A percentile compares a stretch with the other conserved stretches of the same genome.
phyloP scores from a whole-genome alignment of 2,888 invertebrate species.

The Lithophane semibrunnea region DNA sequence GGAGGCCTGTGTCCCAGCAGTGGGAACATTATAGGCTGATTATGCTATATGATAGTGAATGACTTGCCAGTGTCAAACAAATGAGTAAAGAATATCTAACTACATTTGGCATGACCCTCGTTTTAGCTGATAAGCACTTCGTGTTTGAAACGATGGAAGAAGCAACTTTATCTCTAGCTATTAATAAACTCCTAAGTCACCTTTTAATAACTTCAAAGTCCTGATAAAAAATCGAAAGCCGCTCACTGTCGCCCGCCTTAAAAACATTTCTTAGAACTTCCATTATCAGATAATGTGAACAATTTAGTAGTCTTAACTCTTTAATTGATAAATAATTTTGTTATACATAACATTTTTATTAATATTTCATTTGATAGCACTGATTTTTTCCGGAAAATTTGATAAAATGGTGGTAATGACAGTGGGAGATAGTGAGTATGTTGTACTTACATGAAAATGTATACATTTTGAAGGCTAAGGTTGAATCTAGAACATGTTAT shows the following conservation, averaged over 20 bases:
- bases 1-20: too few species aligned
- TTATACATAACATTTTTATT: slow-evolving; percentile 33
- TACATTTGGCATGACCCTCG: too few species aligned
- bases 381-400: slow-evolving; percentile 30
- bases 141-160: not conserved
- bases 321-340: slow-evolving; percentile 28
- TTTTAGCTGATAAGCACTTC: not conserved
- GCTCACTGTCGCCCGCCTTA: slow-evolving; percentile 23
- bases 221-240: slow-evolving; percentile 1
- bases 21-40: too few species aligned
- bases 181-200: slow-evolving; percentile 4
- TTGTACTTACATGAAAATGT: not conserved
- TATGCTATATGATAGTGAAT: too few species aligned
- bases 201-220: not conserved
- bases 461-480: too few species aligned
- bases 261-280: slow-evolving; percentile 43
- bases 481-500: too few species aligned
- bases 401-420: slow-evolving; percentile 7
- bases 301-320: slow-evolving; percentile 31
- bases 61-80: too few species aligned
- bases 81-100: too few species aligned
- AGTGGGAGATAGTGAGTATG: not conserved
- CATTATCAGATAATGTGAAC: slow-evolving; percentile 39
- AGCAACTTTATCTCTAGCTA: not conserved
- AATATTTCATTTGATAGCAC: slow-evolving; percentile 28